A percentile compares a stretch with the other conserved stretches of the same genome.
phyloP scores from a whole-genome alignment of 2,113 vertebrate species.

The Saimiri boliviensis region DNA sequence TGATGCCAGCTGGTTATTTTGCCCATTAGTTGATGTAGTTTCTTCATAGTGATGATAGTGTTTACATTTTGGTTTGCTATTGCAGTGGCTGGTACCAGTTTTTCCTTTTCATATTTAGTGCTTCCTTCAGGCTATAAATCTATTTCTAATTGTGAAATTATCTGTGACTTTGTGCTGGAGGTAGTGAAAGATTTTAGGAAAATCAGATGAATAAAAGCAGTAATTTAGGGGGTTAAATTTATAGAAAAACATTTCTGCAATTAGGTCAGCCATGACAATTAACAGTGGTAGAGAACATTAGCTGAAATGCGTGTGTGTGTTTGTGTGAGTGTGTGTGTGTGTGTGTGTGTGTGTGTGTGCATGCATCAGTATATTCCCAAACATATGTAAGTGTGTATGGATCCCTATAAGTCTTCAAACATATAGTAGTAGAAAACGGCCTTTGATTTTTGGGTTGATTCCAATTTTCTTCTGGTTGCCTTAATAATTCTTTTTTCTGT shows the following conservation, averaged over 20 bases:
- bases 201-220: background rate
- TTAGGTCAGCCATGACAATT: fast-evolving
- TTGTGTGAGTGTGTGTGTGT: background rate
- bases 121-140: background rate
- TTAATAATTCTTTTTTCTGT: background rate
- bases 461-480: background rate
- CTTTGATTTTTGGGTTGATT: background rate
- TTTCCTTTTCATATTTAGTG: too few species aligned
- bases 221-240: background rate
- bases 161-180: background rate
- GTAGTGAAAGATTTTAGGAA: background rate
- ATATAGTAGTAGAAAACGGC: background rate
- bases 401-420: background rate
- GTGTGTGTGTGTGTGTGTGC: background rate
- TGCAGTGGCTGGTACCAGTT: too few species aligned
- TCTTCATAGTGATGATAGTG: too few species aligned
- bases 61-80: too few species aligned
- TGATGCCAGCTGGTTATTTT: too few species aligned
- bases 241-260: background rate
- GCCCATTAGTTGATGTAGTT: too few species aligned
- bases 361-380: background rate
- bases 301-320: background rate
- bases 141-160: background rate
- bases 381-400: background rate
- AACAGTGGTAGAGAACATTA: background rate